Evolutionary conservation across 2,888 invertebrate genomes (phyloP), one percentile per base, ranked within the genome.

Genomic region (Ctena decussata): DNA sequence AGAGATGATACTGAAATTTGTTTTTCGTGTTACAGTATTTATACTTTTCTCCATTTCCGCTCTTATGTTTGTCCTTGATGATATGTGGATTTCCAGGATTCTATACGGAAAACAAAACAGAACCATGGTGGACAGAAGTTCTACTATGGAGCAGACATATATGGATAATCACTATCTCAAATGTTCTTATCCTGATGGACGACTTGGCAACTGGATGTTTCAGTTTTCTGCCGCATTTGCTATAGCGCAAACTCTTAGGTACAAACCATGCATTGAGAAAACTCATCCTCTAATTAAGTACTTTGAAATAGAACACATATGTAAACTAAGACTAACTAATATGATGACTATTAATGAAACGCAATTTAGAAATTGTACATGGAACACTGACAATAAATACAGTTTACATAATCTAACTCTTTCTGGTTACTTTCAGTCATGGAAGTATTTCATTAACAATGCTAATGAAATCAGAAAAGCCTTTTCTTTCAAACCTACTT

Each of bases 201-300:
- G 78, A 27, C 0, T 71, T 6, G 78, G 78, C 0, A 78, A 78
- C 35, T 37, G 37, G 53, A 53, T 78, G 78, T 78, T 78, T 53
- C 46, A 71, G 69, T 0, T 53, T 37, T 70, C 78, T 37, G 35
- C 78, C 2, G 12, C 35, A 8, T 12, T 71, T n/a, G 78, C 71
- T 12, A n/a, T 78, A 5, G 78, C 78, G 11, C 11, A 32, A 18
- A 35, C 30, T 0, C 12, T 53, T 5, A 71, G 71, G 6, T 35
- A 65, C 27, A 71, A 71, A 12, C 53, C 71, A 24, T 15, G 49
- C 27, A 53, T 78, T n/a, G 21, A 35, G 6, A 8, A 35, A 57
- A 32, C 39, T 1, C n/a, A 71, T 53, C 53, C 32, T 27, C 30
- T 35, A 0, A 21, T 78, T 5, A 30, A 30, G 21, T 15, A 69